Evolutionary conservation across 2,888 invertebrate species (phyloP).

Genomic region (Pachycephus smyrnensis): DNA sequence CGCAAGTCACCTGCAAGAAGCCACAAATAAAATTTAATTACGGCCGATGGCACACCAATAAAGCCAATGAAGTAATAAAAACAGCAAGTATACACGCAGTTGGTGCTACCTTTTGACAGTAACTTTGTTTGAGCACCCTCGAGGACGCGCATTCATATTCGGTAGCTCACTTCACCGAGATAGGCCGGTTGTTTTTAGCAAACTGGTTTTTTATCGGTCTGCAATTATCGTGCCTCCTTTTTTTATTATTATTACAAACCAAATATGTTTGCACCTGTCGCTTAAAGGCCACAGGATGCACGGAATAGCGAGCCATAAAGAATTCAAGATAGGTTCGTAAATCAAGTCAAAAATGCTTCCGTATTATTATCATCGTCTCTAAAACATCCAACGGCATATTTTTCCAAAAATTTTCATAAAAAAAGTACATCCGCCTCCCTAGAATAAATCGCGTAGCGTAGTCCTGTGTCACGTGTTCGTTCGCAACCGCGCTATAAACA

Average conservation of each 20-base stretch:
- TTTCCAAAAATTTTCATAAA: not conserved
- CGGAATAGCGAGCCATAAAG: not conserved
- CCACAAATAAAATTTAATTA: not conserved
- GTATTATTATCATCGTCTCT: too few species aligned
- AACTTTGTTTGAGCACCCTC: not conserved
- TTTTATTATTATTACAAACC: constrained; percentile 22
- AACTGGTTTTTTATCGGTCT: constrained; percentile 57
- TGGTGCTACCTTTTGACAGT: not conserved
- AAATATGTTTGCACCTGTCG: constrained; percentile 55
- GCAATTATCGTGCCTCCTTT: constrained; percentile 44
- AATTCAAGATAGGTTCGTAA: not conserved
- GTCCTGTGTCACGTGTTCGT: not conserved
- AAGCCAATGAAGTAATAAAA: not conserved
- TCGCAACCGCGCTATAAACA: constrained; percentile 21
- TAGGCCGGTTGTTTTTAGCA: constrained; percentile 61
- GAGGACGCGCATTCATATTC: constrained; percentile 40
- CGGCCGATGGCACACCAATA: not conserved
- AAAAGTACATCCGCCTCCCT: not conserved
- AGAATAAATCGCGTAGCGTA: not conserved
- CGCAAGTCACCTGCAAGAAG: not conserved
- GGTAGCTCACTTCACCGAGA: constrained; percentile 51
- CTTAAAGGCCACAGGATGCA: constrained; percentile 38
- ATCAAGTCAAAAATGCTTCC: too few species aligned
- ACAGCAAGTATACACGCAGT: not conserved
- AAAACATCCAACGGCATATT: not conserved